Conservation (phyloP, 2,888 invertebrate species). For the Saturnia pavonia region DNA sequence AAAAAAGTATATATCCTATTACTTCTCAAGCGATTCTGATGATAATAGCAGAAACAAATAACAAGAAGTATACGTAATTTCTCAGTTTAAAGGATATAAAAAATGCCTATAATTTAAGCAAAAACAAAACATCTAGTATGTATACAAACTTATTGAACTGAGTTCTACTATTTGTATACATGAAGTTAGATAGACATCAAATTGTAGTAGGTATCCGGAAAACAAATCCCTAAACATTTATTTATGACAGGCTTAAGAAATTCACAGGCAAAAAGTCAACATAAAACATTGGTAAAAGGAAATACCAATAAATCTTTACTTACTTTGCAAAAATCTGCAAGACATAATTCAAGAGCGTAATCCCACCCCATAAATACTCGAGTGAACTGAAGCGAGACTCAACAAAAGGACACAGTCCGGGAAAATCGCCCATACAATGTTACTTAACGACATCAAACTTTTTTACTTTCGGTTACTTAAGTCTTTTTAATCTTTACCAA, state of each 20-base stretch:
- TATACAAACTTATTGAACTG: not conserved
- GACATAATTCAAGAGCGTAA: slow-evolving; percentile 24
- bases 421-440: slow-evolving; percentile 23
- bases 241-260: not conserved
- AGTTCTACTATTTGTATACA: not conserved
- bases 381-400: slow-evolving; percentile 19
- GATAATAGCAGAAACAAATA: no score
- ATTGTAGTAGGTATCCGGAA: not conserved
- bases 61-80: no score
- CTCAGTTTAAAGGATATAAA: no score
- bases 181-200: not conserved
- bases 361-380: slow-evolving; percentile 26
- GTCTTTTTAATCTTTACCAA: slow-evolving; percentile 8
- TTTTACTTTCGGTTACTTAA: slow-evolving; percentile 13
- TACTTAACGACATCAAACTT: slow-evolving; percentile 20
- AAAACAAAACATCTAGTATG: not conserved
- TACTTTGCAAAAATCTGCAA: slow-evolving; percentile 17
- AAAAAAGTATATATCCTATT: no score
- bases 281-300: slow-evolving; percentile 3
- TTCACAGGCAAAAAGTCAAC: slow-evolving; percentile 9
- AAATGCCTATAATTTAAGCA: no score
- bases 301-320: slow-evolving; percentile 20
- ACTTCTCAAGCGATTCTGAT: no score
- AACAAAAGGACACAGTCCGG: slow-evolving; percentile 24
- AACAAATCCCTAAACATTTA: not conserved